Conservation (phyloP, 2,797 vertebrate genomes). For the Rhabdomys pumilio region DNA sequence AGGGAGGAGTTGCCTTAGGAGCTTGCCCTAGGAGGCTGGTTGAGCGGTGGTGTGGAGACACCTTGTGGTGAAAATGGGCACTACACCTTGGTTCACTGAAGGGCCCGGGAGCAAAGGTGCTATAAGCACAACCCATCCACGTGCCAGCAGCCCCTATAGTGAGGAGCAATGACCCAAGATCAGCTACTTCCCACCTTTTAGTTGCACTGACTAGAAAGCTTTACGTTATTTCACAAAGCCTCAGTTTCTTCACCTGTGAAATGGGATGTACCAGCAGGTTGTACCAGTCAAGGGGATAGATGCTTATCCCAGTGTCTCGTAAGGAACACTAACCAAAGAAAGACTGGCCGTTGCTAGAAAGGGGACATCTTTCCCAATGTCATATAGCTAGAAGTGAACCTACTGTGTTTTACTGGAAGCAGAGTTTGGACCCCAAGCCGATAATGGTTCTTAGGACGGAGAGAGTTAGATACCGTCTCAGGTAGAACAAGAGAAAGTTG, state of each 20-base stretch:
- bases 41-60: slow-evolving; percentile 71
- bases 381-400: neutral
- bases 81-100: neutral
- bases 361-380: neutral
- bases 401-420: neutral
- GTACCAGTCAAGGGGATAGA: neutral
- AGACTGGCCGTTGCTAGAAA: neutral
- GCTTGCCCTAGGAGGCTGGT: neutral
- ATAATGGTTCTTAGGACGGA: neutral
- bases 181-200: neutral
- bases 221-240: neutral
- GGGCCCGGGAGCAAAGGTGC: neutral
- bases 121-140: too few species aligned
- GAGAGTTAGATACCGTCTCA: neutral
- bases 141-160: neutral
- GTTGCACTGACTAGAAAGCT: neutral
- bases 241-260: slow-evolving; percentile 1
- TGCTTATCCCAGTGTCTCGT: neutral
- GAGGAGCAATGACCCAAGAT: neutral
- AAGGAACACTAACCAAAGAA: neutral
- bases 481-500: neutral
- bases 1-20: too few species aligned
- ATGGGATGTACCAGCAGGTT: neutral
- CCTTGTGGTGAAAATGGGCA: slow-evolving; percentile 68
- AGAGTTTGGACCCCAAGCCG: neutral